Base-by-base conservation (phyloP, 2,113 vertebrate species). In the Turdus rufiventris region DNA sequence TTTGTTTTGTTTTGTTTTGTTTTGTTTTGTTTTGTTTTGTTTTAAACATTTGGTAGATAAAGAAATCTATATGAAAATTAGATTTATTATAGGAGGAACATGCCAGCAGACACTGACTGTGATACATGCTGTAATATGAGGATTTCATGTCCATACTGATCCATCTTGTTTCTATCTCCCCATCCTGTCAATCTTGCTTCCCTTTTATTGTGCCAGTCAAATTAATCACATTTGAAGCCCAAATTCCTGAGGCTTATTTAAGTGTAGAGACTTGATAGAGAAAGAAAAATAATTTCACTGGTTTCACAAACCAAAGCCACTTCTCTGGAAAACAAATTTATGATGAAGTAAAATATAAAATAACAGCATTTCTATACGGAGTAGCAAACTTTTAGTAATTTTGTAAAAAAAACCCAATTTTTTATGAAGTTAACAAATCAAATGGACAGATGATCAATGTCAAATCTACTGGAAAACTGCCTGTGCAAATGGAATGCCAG, bases 351-450 rank as follows among this genome's bases (percentile, higher is more conserved):
- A 89, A 95, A 95, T 53, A 47, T n/a, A 68, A 89, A 95, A 63
- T 68, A 91, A 12, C 26, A 82, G 8, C 28, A 38, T 87, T 94
- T 81, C 57, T 91, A 50, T 43, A 9, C 51, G 61, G 45, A 70
- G 18, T 88, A 93, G 56, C 65, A 93, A 92, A 71, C 40, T 78
- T 94, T 94, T 85, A 95, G 57, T 94, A 5, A 74, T 95, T 97
- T 95, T 87, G 26, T 83, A n/a, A 94, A 96, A 97, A 90, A 89
- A 5, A 15, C 4, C 2, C 42, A 58, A 48, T 40, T 93, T 97
- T 92, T 97, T 73, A 53, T 78, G 78, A 95, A 87, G 80, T 92
- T 96, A 93, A 56, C 67, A 97, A 93, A 96, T 96, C 70, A 97
- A 96, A 95, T 73, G 77, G 81, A 96, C 70, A 91, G 87, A 80